phyloP scores from a whole-genome alignment of 2,888 invertebrate genomes.

The Athrips mouffetella region DNA sequence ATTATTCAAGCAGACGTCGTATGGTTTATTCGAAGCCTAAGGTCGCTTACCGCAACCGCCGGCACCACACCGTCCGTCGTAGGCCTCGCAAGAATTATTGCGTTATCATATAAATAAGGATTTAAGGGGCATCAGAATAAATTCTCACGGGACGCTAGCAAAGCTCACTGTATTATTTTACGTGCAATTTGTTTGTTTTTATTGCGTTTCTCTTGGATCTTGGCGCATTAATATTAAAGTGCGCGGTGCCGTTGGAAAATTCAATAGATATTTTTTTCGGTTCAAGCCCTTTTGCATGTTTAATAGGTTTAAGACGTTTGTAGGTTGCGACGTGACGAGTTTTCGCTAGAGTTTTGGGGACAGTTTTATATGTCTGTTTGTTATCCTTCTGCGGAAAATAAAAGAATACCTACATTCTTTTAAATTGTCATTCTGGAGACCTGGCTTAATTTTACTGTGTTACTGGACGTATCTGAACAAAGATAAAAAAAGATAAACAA shows the following conservation, averaged over 20 bases:
- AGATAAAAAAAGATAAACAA: too few relatives aligned
- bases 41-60: conserved; percentile 8
- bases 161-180: conserved; percentile 58
- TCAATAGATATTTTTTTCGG: conserved; percentile 28
- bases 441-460: too few relatives aligned
- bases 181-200: conserved; percentile 70
- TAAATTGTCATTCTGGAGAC: too few relatives aligned
- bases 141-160: conserved; percentile 42
- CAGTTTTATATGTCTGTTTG: too few relatives aligned
- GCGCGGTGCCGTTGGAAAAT: conserved; percentile 25
- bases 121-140: conserved; percentile 63
- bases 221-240: conserved; percentile 39
- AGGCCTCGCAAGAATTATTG: conserved; percentile 53
- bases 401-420: too few relatives aligned
- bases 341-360: too few relatives aligned
- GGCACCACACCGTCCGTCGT: conserved; percentile 25
- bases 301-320: conserved; percentile 9
- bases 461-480: too few relatives aligned
- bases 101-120: conserved; percentile 74
- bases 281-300: conserved; percentile 6
- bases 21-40: neutral
- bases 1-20: neutral
- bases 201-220: conserved; percentile 39
- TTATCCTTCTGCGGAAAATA: too few relatives aligned
- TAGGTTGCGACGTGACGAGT: too few relatives aligned